Conservation (phyloP, 2,888 invertebrate genomes). For the Machimus rusticus region DNA sequence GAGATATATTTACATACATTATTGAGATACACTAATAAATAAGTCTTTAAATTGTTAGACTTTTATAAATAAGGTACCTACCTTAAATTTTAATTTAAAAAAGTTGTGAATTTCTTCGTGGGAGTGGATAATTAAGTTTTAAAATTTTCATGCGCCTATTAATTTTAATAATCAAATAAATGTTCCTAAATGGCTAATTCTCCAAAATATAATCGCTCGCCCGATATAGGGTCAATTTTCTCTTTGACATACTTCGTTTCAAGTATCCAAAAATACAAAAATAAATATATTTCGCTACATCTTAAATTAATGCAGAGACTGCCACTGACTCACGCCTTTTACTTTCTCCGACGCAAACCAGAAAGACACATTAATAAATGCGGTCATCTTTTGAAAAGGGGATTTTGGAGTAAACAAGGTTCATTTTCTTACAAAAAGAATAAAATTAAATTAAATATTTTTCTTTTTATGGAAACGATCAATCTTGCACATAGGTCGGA, state of each 20-base stretch:
- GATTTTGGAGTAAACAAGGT: conserved; percentile 37
- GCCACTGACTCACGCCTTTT: not conserved
- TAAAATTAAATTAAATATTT: too few species aligned
- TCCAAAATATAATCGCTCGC: not conserved
- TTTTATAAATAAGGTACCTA: too few species aligned
- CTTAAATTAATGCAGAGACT: not conserved
- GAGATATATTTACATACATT: too few species aligned
- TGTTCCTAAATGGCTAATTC: not conserved
- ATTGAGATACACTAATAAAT: too few species aligned
- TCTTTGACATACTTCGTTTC: not conserved
- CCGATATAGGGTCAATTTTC: not conserved
- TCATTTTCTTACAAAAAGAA: not conserved
- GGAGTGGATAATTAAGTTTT: too few species aligned
- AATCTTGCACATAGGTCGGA: too few species aligned
- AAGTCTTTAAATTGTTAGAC: too few species aligned
- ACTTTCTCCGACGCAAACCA: not conserved
- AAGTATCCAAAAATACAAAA: not conserved
- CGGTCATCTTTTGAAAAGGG: not conserved
- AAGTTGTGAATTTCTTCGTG: too few species aligned
- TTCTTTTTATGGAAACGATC: too few species aligned
- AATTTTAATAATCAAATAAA: too few species aligned
- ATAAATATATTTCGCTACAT: not conserved
- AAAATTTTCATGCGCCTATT: too few species aligned
- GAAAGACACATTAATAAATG: not conserved
- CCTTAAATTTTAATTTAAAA: too few species aligned